Evolutionary conservation across 2,888 invertebrate genomes (phyloP).

Genomic region (Halictus quadricinctus): DNA sequence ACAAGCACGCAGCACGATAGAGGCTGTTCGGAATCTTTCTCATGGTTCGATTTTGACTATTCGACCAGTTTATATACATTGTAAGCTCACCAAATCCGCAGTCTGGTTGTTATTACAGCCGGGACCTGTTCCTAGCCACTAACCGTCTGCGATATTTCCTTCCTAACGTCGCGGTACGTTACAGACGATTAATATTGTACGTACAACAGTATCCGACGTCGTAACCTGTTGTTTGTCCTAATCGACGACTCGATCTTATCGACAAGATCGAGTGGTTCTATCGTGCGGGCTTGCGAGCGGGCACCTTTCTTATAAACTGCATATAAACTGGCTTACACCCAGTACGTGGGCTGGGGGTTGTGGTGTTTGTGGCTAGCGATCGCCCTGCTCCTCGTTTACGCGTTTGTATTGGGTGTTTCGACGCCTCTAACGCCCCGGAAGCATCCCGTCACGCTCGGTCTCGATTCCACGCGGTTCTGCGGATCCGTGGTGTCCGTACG

Average conservation of each 20-base stretch:
- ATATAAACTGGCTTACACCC: slow-evolving; percentile 76
- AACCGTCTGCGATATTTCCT: neutral
- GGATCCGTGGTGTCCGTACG: slow-evolving; percentile 57
- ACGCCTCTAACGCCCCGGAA: slow-evolving; percentile 70
- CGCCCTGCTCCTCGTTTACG: slow-evolving; percentile 72
- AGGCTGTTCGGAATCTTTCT: neutral
- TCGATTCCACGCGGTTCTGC: slow-evolving; percentile 59
- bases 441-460: slow-evolving; percentile 51
- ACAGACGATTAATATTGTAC: no score
- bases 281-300: neutral
- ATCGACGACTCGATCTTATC: neutral
- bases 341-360: slow-evolving; percentile 77
- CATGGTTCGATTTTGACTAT: neutral
- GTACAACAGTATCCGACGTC: no score
- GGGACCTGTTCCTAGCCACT: neutral
- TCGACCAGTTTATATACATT: neutral
- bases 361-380: slow-evolving; percentile 76
- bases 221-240: neutral
- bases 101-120: neutral
- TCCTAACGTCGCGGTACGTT: neutral
- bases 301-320: neutral
- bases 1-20: neutral
- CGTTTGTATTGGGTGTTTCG: slow-evolving; percentile 77
- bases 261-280: neutral
- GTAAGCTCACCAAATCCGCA: neutral